Base-by-base conservation (phyloP, 2,888 invertebrate genomes). In the Drosophila antonietae region DNA sequence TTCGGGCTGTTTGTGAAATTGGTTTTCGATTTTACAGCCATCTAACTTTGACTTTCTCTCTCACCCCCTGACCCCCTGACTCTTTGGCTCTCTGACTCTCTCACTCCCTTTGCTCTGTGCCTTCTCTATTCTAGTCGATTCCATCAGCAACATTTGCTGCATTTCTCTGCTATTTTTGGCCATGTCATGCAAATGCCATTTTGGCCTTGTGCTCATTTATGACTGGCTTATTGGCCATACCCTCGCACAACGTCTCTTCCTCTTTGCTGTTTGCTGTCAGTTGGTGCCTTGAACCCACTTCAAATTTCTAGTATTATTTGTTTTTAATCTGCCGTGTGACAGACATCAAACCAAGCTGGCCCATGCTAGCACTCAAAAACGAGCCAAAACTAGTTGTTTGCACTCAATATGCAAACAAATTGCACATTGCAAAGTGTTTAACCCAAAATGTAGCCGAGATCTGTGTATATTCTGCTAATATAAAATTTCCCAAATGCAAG, bases 11-110 rank as follows among this genome's bases (percentile, higher is more conserved):
- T 65, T 68, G 73, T 63, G 49, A 88, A 83, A 85, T 88, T 86
- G 83, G 75, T 86, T 86, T 88, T 86, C 73, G 86, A 86, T 88
- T 83, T 76, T 67, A 43, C 68, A 71, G 70, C 47, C 33, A 62
- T 49, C 51, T 10, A n/a, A 51, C 31, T 57, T 20, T 52, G 51
- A 33, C 15, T 37, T 6, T 1, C 37, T 2, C 37, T 6, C 37
- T 18, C 6, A 3, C 14, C 20, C 2, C n/a, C 41, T 41, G n/a
- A n/a, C n/a, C n/a, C n/a, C n/a, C n/a, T n/a, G n/a, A 12, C 14
- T 35, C 33, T 20, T 8, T 3, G 23, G 2, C 33, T 15, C 20
- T 8, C 20, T 44, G 15, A 2, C 20, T 35, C 18, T 1, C 33
- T 18, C 6, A 3, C 14, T 33, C 2, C n/a, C 41, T 41, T 4